Percentiles rank a stretch among this genome's conserved stretches.
These are phyloP conservation scores for Triplophysa rosa DNA, from an alignment of 2,113 vertebrate genomes.

Conservation along the genomic window DNA sequence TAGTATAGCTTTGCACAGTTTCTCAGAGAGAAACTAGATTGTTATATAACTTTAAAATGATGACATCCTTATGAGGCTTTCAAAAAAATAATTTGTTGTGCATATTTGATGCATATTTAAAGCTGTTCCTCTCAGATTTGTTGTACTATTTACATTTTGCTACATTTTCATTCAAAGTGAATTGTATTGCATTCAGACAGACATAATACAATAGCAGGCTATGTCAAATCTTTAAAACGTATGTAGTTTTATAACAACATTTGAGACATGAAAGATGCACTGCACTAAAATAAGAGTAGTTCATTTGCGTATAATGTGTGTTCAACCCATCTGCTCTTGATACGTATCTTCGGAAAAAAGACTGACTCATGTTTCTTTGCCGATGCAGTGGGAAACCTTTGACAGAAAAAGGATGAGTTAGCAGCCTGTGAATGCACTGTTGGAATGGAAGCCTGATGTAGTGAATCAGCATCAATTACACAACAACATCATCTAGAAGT, in stretches of 20 bases:
- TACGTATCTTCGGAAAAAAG: neutral
- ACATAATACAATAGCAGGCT: neutral
- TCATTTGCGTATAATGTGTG: conserved; percentile 7
- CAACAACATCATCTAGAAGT: conserved; percentile 20
- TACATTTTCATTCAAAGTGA: neutral
- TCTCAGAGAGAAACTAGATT: neutral
- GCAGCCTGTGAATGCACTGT: conserved; percentile 32
- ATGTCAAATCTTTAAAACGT: conserved; percentile 19
- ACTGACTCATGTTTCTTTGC: conserved; percentile 40
- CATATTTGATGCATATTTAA: neutral
- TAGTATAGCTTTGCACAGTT: neutral
- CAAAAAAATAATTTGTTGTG: no score
- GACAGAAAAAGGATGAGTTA: conserved; percentile 56
- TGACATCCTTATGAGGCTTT: no score
- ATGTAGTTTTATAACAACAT: conserved; percentile 28
- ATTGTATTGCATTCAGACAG: neutral
- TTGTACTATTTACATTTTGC: neutral
- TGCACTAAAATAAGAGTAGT: neutral
- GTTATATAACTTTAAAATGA: no score
- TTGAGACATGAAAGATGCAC: neutral
- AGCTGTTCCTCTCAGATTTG: neutral
- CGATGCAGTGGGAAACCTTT: conserved; percentile 39
- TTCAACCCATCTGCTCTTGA: conserved; percentile 28
- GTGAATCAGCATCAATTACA: conserved; percentile 24
- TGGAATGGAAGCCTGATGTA: conserved; percentile 30